A percentile compares a stretch with the other conserved stretches of the same genome.
Conservation (phyloP, 2,888 invertebrate species). For the Leucozona laternaria region DNA sequence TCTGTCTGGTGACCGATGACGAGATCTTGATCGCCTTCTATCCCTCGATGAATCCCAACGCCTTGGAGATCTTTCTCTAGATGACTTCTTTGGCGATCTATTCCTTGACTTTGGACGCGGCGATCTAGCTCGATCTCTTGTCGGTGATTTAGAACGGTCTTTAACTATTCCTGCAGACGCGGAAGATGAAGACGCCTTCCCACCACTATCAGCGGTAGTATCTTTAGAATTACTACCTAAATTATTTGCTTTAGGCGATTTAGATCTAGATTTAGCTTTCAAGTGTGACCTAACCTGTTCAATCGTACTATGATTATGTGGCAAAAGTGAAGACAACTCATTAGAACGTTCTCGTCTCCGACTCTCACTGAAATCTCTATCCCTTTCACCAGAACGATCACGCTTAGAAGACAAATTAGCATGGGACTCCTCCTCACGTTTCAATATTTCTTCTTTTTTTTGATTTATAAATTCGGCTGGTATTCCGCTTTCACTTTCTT, state of each 20-base stretch:
- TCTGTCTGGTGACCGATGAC: slow-evolving; percentile 77
- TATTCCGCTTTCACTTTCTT: slow-evolving; percentile 97
- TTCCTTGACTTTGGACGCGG: slow-evolving; percentile 80
- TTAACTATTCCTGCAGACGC: slow-evolving; percentile 73
- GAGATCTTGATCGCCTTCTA: slow-evolving; percentile 77
- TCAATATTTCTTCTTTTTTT: slow-evolving; percentile 98
- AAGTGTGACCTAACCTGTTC: slow-evolving; percentile 78
- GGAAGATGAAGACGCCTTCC: slow-evolving; percentile 46
- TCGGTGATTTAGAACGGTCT: slow-evolving; percentile 79
- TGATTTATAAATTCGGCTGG: slow-evolving; percentile 97
- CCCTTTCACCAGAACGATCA: slow-evolving; percentile 73
- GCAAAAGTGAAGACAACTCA: slow-evolving; percentile 68
- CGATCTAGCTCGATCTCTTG: slow-evolving; percentile 81
- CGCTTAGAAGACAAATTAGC: slow-evolving; percentile 61
- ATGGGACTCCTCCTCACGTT: slow-evolving; percentile 85
- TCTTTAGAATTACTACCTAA: slow-evolving; percentile 76
- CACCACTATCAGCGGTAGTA: slow-evolving; percentile 57
- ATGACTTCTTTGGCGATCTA: slow-evolving; percentile 80
- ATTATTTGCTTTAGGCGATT: slow-evolving; percentile 79
- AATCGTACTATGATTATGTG: slow-evolving; percentile 76
- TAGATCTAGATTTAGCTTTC: slow-evolving; percentile 84
- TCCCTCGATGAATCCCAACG: slow-evolving; percentile 78
- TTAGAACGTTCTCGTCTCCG: slow-evolving; percentile 77
- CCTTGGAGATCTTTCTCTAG: slow-evolving; percentile 79
- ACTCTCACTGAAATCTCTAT: slow-evolving; percentile 80